Base-by-base conservation (phyloP, 2,113 vertebrate species). In the Sinocyclocheilus maitianheensis region DNA sequence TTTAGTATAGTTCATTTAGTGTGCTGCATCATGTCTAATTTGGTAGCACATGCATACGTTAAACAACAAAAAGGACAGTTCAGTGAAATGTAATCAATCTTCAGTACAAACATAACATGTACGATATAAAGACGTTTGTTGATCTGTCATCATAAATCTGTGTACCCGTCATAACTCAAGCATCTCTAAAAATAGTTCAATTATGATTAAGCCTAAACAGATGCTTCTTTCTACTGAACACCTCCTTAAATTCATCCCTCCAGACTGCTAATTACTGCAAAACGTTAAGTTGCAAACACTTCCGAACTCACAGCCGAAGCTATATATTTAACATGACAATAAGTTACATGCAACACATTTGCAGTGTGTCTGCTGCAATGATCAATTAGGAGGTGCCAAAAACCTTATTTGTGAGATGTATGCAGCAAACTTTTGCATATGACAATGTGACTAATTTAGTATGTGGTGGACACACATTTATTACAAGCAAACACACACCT, bases 171-270 rank as follows among this genome's bases (percentile, higher is more conserved):
- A 69, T 10, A 51, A 2, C 16, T 82, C 14, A 22, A 11, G 46
- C 26, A 8, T 71, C 43, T 71, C 43, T 51, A 71, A 22, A 67
- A 82, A 53, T 69, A 86, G 3, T 48, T 65, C 2, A 65, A 82
- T 81, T 69, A 75, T 75, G 77, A 62, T 81, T 34, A 63, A 62
- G 22, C 53, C 51, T 79, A 30, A 78, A 85, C 85, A 85, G 84
- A 85, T 85, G 84, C 48, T 78, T 79, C 24, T 74, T 60, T 72
- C 78, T 69, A 58, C 46, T 34, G 40, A 81, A 80, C 63, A 81
- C 67, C 65, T 46, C n/a, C 77, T 72, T 72, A 37, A 85, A 67
- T 67, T 30, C 34, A 10, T 65, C 18, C 4, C 48, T 85, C 34
- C 51, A n/a, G 46, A 55, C 2, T 43, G 53, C 84, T 81, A 74